A percentile compares a stretch with the other conserved stretches of the same genome.
phyloP scores from a whole-genome alignment of 2,888 invertebrate genomes.

The Archaeoteleia sp. region DNA sequence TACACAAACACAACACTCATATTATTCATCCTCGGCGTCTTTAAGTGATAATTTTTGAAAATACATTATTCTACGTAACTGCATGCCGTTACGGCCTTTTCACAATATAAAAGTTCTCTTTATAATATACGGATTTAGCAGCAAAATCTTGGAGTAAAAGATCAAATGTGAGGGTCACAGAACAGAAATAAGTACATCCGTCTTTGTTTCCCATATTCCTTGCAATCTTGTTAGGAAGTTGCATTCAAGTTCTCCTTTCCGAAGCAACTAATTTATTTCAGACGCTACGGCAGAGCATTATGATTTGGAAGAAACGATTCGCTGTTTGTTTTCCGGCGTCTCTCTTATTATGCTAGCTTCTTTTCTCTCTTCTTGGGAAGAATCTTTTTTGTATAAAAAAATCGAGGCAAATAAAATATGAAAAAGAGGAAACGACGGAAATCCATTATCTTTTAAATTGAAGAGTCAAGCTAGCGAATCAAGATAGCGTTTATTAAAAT shows the following conservation, averaged over 20 bases:
- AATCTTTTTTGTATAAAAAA: slow-evolving; percentile 2
- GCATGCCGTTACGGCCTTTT: too few relatives aligned
- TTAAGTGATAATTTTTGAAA: slow-evolving; percentile 43
- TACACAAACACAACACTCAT: slow-evolving; percentile 25
- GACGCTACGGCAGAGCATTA: slow-evolving; percentile 18
- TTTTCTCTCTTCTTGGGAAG: too few relatives aligned
- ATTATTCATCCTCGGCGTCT: slow-evolving; percentile 25
- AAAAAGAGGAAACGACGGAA: not conserved
- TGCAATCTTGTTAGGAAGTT: slow-evolving; percentile 37
- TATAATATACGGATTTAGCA: too few relatives aligned
- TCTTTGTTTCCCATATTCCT: slow-evolving; percentile 17
- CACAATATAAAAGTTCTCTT: too few relatives aligned
- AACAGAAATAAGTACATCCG: not conserved
- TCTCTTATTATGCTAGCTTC: too few relatives aligned
- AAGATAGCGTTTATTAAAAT: slow-evolving; percentile 4
- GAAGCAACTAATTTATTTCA: slow-evolving; percentile 27
- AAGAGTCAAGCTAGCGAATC: not conserved
- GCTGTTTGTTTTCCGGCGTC: slow-evolving; percentile 4
- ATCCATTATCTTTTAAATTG: slow-evolving; percentile 20
- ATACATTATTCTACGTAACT: too few relatives aligned
- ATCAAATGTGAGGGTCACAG: not conserved
- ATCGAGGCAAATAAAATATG: not conserved
- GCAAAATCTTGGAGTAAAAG: too few relatives aligned
- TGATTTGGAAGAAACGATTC: slow-evolving; percentile 18
- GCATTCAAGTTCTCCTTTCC: slow-evolving; percentile 16